Base-by-base conservation (phyloP, 2,797 vertebrate genomes). In the Sphaeramia orbicularis region DNA sequence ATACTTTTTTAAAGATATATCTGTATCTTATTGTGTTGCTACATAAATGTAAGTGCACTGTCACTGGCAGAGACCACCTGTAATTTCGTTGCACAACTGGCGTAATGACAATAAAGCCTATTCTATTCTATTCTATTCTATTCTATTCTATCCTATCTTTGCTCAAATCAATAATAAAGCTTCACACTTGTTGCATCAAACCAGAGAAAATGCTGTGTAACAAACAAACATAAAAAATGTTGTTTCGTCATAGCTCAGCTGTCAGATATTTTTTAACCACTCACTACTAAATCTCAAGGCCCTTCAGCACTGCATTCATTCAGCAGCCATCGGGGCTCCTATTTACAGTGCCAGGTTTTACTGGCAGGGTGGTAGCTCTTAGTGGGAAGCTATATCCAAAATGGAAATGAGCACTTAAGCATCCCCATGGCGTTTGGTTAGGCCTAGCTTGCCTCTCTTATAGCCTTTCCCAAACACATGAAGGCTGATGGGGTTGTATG, bases 381-480 rank as follows among this genome's bases (percentile, higher is more conserved):
- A 65, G 48, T 57, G 54, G 77, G 62, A 45, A 57, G 60, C 35
- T 11, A 44, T 21, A 49, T 65, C 36, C n/a, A 45, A 71, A 78
- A 75, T 74, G 50, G 52, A 82, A 85, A 82, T 50, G 13, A 73
- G 70, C 49, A 47, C 21, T 50, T 8, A 4, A 61, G 64, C 35
- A 62, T 57, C 27, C 54, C 30, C 45, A 12, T 24, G n/a, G 52
- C 37, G 42, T 40, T 61, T 40, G 14, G 69, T 57, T 35, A 37
- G 16, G 21, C 6, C 32, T 41, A 30, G 52, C 55, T 52, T 66
- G 18, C 16, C 30, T 62, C 36, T 43, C 14, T 47, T 55, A 58
- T 45, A 53, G 51, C 12, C 59, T 56, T 51, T 63, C 27, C 15
- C 45, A 21, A 68, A 42, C 21, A 51, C 35, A 40, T 18, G 10